Evolutionary conservation across 2,888 invertebrate genomes (phyloP).

Genomic region (Drosophila putrida): DNA sequence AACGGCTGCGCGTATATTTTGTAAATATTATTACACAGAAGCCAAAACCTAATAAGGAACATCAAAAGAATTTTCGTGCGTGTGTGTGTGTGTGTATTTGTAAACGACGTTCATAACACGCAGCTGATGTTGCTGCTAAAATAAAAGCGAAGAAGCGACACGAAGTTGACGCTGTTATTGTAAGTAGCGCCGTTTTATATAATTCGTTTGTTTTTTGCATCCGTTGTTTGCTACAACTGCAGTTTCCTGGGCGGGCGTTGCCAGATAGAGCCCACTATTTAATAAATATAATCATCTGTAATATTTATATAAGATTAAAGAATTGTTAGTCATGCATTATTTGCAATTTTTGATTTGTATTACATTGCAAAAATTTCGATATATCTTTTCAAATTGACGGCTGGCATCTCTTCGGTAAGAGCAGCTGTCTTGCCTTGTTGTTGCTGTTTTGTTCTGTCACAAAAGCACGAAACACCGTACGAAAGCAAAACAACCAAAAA

Average conservation of each 20-base stretch:
- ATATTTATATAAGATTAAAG: constrained; percentile 10
- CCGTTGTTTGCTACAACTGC: constrained; percentile 15
- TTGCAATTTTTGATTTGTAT: not conserved
- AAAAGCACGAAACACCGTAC: constrained; percentile 68
- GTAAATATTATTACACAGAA: constrained; percentile 37
- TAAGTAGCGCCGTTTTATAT: constrained; percentile 69
- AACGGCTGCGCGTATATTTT: constrained; percentile 52
- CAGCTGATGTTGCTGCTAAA: constrained; percentile 45
- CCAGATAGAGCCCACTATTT: constrained; percentile 45
- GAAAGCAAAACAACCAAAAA: constrained; percentile 76
- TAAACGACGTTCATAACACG: constrained; percentile 11
- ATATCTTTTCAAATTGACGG: constrained; percentile 34
- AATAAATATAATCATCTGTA: constrained; percentile 3
- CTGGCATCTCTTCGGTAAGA: constrained; percentile 61
- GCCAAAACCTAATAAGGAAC: constrained; percentile 8
- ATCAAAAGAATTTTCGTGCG: constrained; percentile 24
- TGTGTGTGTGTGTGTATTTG: constrained; percentile 21
- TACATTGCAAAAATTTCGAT: constrained; percentile 55
- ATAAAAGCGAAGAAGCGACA: constrained; percentile 32
- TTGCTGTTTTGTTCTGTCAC: constrained; percentile 41
- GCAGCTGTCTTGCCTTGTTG: constrained; percentile 54
- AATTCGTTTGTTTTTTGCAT: constrained; percentile 56
- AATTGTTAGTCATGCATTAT: not conserved
- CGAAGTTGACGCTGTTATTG: constrained; percentile 57
- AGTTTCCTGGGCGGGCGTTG: constrained; percentile 44